Evolutionary conservation across 2,888 invertebrate genomes (phyloP).

Genomic region (Drosophila nigritarsus): DNA sequence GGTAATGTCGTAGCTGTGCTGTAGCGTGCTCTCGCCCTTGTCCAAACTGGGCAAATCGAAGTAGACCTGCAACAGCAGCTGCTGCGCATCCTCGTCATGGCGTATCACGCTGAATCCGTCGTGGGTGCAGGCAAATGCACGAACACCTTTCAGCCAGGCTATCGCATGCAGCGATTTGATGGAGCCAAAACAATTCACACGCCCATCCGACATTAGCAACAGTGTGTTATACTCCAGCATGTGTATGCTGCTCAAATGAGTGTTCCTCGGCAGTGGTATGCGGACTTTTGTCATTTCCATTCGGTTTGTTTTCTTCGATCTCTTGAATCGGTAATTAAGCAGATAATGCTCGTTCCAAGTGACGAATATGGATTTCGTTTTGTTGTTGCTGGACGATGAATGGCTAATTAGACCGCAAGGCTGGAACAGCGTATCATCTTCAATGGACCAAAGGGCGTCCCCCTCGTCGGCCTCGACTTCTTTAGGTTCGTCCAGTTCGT

Average conservation of each 20-base stretch:
- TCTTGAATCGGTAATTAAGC: conserved; percentile 83
- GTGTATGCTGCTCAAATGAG: conserved; percentile 67
- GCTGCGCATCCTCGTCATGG: conserved; percentile 41
- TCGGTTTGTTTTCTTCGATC: conserved; percentile 52
- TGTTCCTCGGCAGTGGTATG: conserved; percentile 59
- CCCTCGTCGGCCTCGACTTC: conserved; percentile 25
- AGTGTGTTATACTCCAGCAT: conserved; percentile 83
- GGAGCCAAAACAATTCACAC: conserved; percentile 82
- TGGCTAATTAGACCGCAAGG: conserved; percentile 80
- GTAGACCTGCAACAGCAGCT: conserved; percentile 76
- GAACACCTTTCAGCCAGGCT: conserved; percentile 76
- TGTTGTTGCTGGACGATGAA: conserved; percentile 71
- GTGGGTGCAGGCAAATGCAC: conserved; percentile 65
- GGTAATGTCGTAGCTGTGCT: conserved; percentile 77
- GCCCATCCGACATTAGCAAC: conserved; percentile 77
- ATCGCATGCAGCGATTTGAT: conserved; percentile 80
- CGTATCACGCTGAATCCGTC: conserved; percentile 82
- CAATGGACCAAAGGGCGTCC: conserved; percentile 76
- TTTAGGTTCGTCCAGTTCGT: background rate
- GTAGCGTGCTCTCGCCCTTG: conserved; percentile 60
- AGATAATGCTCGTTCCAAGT: conserved; percentile 83
- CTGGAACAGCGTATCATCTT: conserved; percentile 81
- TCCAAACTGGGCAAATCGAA: conserved; percentile 75
- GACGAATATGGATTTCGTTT: conserved; percentile 79
- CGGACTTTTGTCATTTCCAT: conserved; percentile 76